Conservation (phyloP, 2,888 invertebrate genomes). For the Cataglyphis livida region DNA sequence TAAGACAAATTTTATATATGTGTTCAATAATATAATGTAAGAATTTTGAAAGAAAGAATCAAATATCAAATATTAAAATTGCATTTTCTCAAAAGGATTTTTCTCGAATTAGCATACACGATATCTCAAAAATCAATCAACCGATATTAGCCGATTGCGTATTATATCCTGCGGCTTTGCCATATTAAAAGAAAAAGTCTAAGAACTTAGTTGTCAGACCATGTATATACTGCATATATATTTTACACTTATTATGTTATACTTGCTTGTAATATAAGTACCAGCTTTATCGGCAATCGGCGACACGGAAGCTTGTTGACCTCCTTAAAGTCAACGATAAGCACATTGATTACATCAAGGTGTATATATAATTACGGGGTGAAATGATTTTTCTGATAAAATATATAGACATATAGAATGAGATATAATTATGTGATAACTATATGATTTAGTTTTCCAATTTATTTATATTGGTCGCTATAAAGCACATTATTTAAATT, state of each 20-base stretch:
- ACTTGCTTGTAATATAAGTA: constrained; percentile 6
- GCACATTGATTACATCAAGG: constrained; percentile 16
- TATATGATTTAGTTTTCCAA: constrained; percentile 23
- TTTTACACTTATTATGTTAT: constrained; percentile 1
- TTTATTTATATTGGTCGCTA: not conserved
- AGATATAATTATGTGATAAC: constrained; percentile 27
- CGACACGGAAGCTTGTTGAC: constrained; percentile 35
- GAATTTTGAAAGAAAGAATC: too few species aligned
- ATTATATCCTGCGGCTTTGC: not conserved
- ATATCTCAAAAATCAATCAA: not conserved
- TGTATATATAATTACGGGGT: constrained; percentile 11
- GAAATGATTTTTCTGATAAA: not conserved
- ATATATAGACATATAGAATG: not conserved
- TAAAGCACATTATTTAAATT: constrained; percentile 6
- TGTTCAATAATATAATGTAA: too few species aligned
- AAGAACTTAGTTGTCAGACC: not conserved
- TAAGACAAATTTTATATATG: too few species aligned
- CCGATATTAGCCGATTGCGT: not conserved
- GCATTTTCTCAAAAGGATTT: too few species aligned
- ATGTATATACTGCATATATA: not conserved
- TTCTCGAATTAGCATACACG: too few species aligned
- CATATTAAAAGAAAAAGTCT: not conserved
- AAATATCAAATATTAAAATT: too few species aligned
- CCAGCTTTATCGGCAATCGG: constrained; percentile 13
- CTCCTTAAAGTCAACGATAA: constrained; percentile 44